phyloP scores from a whole-genome alignment of 2,113 vertebrate species.

The Pseudorasbora parva region DNA sequence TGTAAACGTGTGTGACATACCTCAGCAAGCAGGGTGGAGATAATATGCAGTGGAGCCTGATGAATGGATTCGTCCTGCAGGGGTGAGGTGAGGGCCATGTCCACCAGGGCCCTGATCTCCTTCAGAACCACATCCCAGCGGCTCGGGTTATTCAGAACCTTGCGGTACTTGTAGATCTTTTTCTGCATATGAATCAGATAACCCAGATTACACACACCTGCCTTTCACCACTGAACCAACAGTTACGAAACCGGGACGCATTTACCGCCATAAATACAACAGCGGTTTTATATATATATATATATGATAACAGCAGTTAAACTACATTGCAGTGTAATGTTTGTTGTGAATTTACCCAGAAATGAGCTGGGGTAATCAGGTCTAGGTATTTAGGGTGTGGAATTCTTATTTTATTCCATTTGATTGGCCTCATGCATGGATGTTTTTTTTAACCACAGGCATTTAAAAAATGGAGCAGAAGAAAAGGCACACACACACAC shows the following conservation, averaged over 20 bases:
- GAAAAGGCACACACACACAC: too few species aligned
- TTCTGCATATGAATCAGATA: conserved; percentile 77
- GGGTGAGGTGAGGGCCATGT: conserved; percentile 94
- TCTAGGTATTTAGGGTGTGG: not conserved
- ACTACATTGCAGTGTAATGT: not conserved
- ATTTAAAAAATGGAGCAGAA: not conserved
- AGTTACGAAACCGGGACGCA: not conserved
- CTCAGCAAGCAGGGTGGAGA: conserved; percentile 97
- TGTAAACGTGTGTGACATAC: conserved; percentile 66
- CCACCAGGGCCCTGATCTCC: conserved; percentile 96
- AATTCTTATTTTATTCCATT: not conserved
- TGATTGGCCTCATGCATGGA: not conserved
- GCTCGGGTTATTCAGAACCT: conserved; percentile 94
- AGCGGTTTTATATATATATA: not conserved
- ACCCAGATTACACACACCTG: conserved; percentile 9
- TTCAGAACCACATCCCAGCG: conserved; percentile 98
- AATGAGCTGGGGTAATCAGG: too few species aligned
- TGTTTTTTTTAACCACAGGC: not conserved
- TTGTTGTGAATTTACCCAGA: not conserved
- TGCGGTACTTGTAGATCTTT: conserved; percentile 99
- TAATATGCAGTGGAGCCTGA: conserved; percentile 96
- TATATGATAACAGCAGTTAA: too few species aligned
- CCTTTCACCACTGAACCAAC: conserved; percentile 5
- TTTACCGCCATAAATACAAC: not conserved
- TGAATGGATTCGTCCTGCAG: conserved; percentile 98